Percentiles rank a stretch among this genome's conserved stretches.
Conservation (phyloP, 2,797 vertebrate species). For the Anguilla pacifica region DNA sequence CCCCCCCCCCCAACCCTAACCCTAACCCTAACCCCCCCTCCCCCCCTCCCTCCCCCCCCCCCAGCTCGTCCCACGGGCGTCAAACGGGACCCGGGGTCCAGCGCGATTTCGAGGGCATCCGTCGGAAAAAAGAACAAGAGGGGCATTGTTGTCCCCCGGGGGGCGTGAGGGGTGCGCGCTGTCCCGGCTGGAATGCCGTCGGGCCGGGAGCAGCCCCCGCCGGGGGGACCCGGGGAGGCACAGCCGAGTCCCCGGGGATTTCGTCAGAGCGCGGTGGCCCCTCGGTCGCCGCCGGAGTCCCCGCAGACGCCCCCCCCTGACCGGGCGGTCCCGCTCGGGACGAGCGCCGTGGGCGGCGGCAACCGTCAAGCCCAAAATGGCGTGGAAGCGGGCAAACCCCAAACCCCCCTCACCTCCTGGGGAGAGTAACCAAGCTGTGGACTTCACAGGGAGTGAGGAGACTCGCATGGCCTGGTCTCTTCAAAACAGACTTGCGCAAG, state of each 20-base stretch:
- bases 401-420: not conserved
- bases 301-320: not conserved
- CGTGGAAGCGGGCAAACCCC: fast-evolving
- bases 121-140: not conserved
- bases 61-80: not conserved
- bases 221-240: not conserved
- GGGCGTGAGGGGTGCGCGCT: not conserved
- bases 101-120: not conserved
- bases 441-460: not conserved
- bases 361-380: not conserved
- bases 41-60: too few species aligned
- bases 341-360: not conserved
- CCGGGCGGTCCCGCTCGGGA: not conserved
- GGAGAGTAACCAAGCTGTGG: not conserved
- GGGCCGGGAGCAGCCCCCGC: not conserved
- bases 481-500: too few species aligned
- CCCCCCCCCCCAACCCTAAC: not conserved
- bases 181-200: not conserved
- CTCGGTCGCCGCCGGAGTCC: not conserved
- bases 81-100: not conserved
- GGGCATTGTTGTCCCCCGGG: not conserved
- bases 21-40: too few species aligned
- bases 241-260: not conserved
- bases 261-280: not conserved
- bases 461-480: too few species aligned